phyloP scores from a whole-genome alignment of 2,888 invertebrate species.

The Ophraella communa region DNA sequence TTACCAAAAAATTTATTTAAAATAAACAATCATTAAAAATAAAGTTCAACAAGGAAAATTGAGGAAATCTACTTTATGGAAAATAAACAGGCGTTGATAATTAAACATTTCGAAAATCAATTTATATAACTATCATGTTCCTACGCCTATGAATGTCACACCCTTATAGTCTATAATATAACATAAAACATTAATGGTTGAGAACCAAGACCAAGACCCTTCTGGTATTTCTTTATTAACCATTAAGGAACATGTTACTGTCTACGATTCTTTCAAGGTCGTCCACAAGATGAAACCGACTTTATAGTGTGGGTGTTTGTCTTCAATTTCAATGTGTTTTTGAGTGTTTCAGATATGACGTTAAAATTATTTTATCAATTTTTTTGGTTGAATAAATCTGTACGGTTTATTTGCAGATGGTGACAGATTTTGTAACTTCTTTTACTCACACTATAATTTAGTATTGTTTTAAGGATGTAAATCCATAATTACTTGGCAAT shows the following conservation, averaged over 20 bases:
- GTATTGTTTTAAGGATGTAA: too few relatives aligned
- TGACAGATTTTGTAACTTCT: too few relatives aligned
- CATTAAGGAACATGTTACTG: conserved; percentile 16
- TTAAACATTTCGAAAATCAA: background rate
- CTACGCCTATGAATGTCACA: conserved; percentile 2
- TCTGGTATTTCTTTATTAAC: conserved; percentile 11
- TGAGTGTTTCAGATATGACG: background rate
- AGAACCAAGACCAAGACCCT: background rate
- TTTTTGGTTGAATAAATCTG: too few relatives aligned
- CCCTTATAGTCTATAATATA: conserved; percentile 1
- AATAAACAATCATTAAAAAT: too few relatives aligned
- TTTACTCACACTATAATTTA: too few relatives aligned
- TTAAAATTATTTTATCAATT: background rate
- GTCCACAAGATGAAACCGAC: background rate
- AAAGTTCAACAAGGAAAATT: too few relatives aligned
- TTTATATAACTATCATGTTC: background rate
- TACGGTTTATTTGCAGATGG: too few relatives aligned
- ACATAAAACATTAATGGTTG: conserved; percentile 5
- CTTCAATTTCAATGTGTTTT: background rate
- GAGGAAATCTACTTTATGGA: too few relatives aligned
- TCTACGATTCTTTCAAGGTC: conserved; percentile 14
- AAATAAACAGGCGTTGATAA: too few relatives aligned
- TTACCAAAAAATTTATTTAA: too few relatives aligned
- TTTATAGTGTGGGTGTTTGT: background rate
- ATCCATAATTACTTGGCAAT: too few relatives aligned